Base-by-base conservation (phyloP, 2,888 invertebrate species). In the Encarsia formosa region DNA sequence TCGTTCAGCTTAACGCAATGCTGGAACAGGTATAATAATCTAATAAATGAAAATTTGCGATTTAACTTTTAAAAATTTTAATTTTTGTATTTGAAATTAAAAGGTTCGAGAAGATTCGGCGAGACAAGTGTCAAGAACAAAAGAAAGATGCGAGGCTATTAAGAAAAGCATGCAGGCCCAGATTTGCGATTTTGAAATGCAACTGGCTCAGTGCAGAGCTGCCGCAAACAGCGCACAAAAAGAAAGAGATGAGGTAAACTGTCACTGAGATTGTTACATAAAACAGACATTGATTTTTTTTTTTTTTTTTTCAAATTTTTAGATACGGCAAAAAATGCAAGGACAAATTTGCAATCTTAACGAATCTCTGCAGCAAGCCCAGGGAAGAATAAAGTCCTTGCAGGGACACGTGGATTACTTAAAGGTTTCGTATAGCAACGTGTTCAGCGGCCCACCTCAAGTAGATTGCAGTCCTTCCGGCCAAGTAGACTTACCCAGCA, bases 271-370 rank as follows among this genome's bases (percentile, higher is more conserved):
- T 22, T 1, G n/a, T 24, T n/a, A 13, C 8, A 16, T 39, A 39
- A 39, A 22, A 32, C 42, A 19, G 23, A 26, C 13, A 20, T 40
- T n/a, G 11, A 18, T 44, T 22, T 31, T 20, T 22, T 31, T 34
- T 32, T 22, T 6, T 29, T 34, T 22, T 43, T 34, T 19, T 18
- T 37, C n/a, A n/a, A n/a, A n/a, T 20, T 42, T 35, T 66, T 65
- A 83, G 83, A 81, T 85, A 35, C 78, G 86, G 45, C 83, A 84
- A 66, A 81, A 83, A 56, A 84, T 86, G 81, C 84, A 85, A 63
- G 76, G 81, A 16, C 85, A 86, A 66, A 80, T 86, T 40, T 81
- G 78, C 55, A 81, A 79, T 62, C 69, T 86, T 53, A 83, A 82
- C 63, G 85, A 85, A 63, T 84, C 82, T 59, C 84, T 85, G 59